Percentiles rank a stretch among this genome's conserved stretches.
Evolutionary conservation across 2,797 vertebrate species (phyloP).

Genomic region (Lagodon rhomboides): DNA sequence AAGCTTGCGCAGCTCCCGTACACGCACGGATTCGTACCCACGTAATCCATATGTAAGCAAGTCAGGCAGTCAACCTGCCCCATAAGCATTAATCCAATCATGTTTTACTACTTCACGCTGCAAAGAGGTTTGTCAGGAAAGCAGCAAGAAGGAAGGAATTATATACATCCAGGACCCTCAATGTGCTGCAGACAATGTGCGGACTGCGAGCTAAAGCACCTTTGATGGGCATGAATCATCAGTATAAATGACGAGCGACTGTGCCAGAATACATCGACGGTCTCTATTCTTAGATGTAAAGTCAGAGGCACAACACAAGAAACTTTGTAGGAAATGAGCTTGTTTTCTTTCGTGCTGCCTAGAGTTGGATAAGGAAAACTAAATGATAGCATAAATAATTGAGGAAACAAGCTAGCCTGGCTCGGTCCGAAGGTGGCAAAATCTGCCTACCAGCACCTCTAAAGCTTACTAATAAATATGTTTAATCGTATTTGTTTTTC

Average conservation of each 20-base stretch:
- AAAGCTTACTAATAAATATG: not conserved
- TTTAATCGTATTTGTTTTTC: not conserved
- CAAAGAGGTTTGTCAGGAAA: not conserved
- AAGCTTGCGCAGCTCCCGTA: slow-evolving; percentile 20
- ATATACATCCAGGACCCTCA: too few species aligned
- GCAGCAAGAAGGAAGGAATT: not conserved
- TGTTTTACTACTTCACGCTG: not conserved
- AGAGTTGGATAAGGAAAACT: not conserved
- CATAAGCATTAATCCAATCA: not conserved
- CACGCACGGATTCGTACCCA: slow-evolving; percentile 7
- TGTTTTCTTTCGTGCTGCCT: not conserved
- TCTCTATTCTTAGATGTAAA: slow-evolving; percentile 9
- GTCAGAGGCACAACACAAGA: slow-evolving; percentile 13
- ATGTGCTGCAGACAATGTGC: slow-evolving; percentile 11
- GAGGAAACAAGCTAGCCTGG: not conserved
- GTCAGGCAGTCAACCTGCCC: slow-evolving; percentile 22
- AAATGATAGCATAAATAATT: too few species aligned
- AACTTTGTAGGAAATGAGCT: not conserved
- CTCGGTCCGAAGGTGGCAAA: not conserved
- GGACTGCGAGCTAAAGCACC: not conserved
- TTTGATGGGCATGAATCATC: slow-evolving; percentile 30
- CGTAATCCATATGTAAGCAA: slow-evolving; percentile 50
- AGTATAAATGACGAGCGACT: slow-evolving; percentile 16
- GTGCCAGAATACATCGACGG: not conserved
- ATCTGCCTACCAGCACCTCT: not conserved